Base-by-base conservation (phyloP, 2,797 vertebrate genomes). In the Pangasius sanitwongsei region DNA sequence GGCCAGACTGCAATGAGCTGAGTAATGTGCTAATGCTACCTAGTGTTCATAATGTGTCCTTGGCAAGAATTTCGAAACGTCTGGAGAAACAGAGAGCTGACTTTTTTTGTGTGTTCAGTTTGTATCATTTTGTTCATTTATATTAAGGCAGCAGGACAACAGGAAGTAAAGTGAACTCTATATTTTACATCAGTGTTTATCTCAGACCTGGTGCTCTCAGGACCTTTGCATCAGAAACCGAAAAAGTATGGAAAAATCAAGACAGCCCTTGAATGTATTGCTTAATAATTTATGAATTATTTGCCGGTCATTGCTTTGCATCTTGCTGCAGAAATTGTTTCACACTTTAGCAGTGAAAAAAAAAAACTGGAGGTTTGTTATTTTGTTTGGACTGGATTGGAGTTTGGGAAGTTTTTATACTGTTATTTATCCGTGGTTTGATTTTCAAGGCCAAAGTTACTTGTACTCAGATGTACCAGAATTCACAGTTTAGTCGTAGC, bases 1-100 rank as follows among this genome's bases (percentile, higher is more conserved):
- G 69, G 88, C 80, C 63, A 69, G 84, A 74, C 44, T 55, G 82
- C 44, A 67, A 25, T 55, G 63, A 75, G 86, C 82, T 65, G 61
- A 65, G 82, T 83, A 50, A 83, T 50, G 59, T n/a, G 44, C 23
- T 48, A n/a, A 63, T 11, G 59, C 37, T 65, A 65, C 7, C 59
- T 67, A 50, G 50, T 31, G 81, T 44, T 83, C 55, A 82, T 13
- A 7, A 82, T 41, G 50, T 80, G 80, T 82, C 80, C 80, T 61
- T 82, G 31, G 20, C 34, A 61, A 25, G 59, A 44, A 7, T 15
- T 44, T 41, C 44, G 13, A 16, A 44, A 83, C 18, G 57, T 61
- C 59, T 28, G 34, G 81, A 67, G 82, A 48, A 83, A 41, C 37
- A 41, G 18, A 81, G 18, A 41, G 57, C 6, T 9, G 59, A 82